Conservation (phyloP, 2,113 vertebrate species). For the Silurus meridionalis region DNA sequence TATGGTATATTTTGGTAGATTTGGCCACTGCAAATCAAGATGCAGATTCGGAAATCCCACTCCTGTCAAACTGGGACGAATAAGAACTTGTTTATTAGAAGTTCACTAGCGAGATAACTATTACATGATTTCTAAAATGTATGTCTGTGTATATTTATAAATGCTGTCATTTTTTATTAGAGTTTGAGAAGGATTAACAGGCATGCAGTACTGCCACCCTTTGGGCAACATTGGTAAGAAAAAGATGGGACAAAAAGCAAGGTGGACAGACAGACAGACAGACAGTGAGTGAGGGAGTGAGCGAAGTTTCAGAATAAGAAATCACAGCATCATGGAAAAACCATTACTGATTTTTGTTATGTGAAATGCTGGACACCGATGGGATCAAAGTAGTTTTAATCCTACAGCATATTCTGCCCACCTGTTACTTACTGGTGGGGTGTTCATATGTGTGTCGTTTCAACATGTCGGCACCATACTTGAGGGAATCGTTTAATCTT, state of each 20-base stretch:
- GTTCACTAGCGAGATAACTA: background rate
- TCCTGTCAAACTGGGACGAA: background rate
- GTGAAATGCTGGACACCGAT: background rate
- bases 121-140: background rate
- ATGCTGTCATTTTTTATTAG: background rate
- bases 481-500: constrained; percentile 78
- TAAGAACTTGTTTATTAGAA: background rate
- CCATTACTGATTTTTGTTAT: background rate
- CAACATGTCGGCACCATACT: constrained; percentile 69
- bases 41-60: background rate
- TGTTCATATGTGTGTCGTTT: constrained; percentile 69
- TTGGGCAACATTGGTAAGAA: constrained; percentile 36
- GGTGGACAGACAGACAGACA: no score
- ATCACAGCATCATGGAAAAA: background rate
- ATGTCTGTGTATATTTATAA: background rate
- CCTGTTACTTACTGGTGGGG: constrained; percentile 70
- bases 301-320: background rate
- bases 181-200: constrained; percentile 7
- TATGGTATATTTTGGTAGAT: background rate
- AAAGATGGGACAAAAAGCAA: background rate
- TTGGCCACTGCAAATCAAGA: background rate
- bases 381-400: constrained; percentile 68
- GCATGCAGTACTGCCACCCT: constrained; percentile 60
- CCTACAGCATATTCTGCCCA: constrained; percentile 70
- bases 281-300: background rate